A percentile compares a stretch with the other conserved stretches of the same genome.
These are phyloP conservation scores for Rhabditoides inermis DNA, from an alignment of 2,888 invertebrate species.

Conservation along the genomic window DNA sequence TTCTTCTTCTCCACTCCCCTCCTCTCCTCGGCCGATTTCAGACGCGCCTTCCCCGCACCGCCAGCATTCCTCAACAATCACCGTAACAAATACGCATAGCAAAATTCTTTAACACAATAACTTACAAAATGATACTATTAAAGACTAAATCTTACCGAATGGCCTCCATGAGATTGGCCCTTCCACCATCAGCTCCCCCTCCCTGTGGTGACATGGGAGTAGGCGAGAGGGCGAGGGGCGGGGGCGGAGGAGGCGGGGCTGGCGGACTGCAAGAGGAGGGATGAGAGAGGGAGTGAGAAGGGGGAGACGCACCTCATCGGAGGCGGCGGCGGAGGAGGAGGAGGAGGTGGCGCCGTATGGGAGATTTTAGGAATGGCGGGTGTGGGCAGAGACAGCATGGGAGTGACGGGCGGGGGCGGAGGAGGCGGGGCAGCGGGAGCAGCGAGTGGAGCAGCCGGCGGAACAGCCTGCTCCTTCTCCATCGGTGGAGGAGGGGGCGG, in stretches of 20 bases:
- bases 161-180: constrained; percentile 27
- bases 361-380: too few species aligned
- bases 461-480: too few species aligned
- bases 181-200: neutral
- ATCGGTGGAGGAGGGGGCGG: neutral
- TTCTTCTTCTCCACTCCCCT: neutral
- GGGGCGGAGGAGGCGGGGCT: constrained; percentile 5
- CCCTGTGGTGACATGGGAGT: constrained; percentile 4
- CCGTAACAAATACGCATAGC: neutral
- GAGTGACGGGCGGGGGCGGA: neutral
- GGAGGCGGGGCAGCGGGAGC: constrained; percentile 4
- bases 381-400: neutral
- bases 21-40: constrained; percentile 13
- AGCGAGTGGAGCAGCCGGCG: too few species aligned
- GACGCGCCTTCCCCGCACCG: constrained; percentile 21
- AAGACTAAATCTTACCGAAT: too few species aligned
- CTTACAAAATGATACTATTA: too few species aligned
- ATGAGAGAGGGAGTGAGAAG: neutral
- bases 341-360: too few species aligned
- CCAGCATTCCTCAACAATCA: constrained; percentile 14
- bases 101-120: too few species aligned
- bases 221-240: neutral
- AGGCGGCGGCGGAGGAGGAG: too few species aligned
- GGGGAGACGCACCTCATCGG: too few species aligned
- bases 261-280: neutral